Evolutionary conservation across 2,113 vertebrate species (phyloP), one percentile per base, ranked within the genome.

Genomic region (Ceyx cyanopectus): DNA sequence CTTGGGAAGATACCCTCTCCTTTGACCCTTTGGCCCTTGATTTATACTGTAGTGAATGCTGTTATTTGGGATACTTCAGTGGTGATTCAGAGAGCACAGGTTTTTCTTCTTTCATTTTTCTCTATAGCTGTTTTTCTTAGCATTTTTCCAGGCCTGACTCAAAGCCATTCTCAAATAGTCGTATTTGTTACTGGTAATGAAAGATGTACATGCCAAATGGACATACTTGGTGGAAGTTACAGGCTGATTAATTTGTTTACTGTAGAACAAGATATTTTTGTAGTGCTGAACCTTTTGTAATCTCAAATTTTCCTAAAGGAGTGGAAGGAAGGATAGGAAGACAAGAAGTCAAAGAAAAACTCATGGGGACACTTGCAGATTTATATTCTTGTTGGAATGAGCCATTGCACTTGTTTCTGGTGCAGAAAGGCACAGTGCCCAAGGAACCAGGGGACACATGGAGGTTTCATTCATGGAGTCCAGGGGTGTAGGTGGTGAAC

Each of bases 381-480:
- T 91, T 6, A 23, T n/a, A 60, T 26, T 5, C 23, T 75, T 5
- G 11, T 16, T 79, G 40, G 27, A 65, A 5, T 12, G 12, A 87
- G 11, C n/a, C 37, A 77, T 26, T 18, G 40, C 23, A 18, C 21
- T 85, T 27, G 3, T 6, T 32, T 4, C 14, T 67, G 41, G 13
- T 46, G 11, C 46, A 75, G 56, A 30, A 66, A 78, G 10, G 26
- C 41, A 69, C 6, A 5, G 3, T 72, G 12, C 10, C 6, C 57
- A 10, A 45, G 21, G 27, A 29, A 1, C 14, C 15, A 32, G 34
- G 14, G 12, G 14, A 43, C 13, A 37, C 0, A 1, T 22, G 30
- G 6, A 45, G 9, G 2, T 60, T 87, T 70, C 5, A 19, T 75
- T 83, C 50, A 27, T 30, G 9, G 45, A 65, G 26, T n/a, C 12